Conservation (phyloP, 2,888 invertebrate genomes). For the Noctua comes region DNA sequence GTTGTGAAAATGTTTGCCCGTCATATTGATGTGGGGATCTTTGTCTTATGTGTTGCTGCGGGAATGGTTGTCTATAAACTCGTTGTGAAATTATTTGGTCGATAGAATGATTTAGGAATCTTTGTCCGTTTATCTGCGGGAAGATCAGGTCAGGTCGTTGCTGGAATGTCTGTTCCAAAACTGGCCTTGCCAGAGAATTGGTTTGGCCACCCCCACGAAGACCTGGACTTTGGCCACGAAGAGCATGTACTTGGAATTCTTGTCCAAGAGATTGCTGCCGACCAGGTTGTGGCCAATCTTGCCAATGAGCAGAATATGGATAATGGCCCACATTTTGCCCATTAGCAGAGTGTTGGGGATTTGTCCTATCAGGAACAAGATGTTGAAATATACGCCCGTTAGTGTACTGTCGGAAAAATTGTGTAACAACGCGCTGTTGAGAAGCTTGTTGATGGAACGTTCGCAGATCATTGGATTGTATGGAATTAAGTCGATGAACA, state of each 20-base stretch:
- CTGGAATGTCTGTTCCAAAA: neutral
- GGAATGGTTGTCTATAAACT: neutral
- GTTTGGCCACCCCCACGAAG: neutral
- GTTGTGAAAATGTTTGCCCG: too few relatives aligned
- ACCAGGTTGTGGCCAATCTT: neutral
- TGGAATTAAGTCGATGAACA: conserved; percentile 10
- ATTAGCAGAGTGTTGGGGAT: neutral
- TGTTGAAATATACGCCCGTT: neutral
- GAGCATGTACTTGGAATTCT: neutral
- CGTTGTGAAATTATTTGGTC: neutral
- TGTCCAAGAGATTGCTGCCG: neutral
- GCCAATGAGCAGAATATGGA: too few relatives aligned
- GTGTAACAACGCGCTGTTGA: neutral
- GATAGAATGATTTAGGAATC: neutral
- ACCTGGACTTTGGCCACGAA: neutral
- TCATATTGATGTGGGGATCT: too few relatives aligned
- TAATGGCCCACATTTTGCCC: neutral
- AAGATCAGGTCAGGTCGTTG: neutral
- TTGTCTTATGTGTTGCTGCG: too few relatives aligned
- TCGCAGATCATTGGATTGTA: neutral
- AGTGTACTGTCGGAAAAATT: neutral
- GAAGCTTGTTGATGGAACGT: neutral
- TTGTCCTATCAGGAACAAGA: neutral
- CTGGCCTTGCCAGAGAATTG: neutral
- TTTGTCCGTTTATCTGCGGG: neutral